Percentiles rank a stretch among this genome's conserved stretches.
phyloP scores from a whole-genome alignment of 1,140 invertebrate genomes.

The Teleogryllus occipitalis region DNA sequence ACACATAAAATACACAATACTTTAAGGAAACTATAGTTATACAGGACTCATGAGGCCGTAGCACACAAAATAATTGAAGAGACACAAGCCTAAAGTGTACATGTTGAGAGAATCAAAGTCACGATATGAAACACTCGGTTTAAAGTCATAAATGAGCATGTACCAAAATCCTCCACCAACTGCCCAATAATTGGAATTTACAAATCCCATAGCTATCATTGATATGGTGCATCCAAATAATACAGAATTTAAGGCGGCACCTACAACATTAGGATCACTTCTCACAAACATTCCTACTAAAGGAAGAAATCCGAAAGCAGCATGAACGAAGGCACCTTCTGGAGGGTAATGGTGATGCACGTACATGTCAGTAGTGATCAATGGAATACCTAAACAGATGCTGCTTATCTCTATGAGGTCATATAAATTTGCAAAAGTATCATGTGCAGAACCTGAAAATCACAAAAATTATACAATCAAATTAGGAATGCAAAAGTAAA shows the following conservation, averaged over 20 bases:
- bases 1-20: no score
- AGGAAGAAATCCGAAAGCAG: constrained; percentile 4
- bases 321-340: not conserved
- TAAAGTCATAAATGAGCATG: not conserved
- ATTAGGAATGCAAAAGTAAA: not conserved
- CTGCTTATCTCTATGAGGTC: not conserved
- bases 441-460: not conserved
- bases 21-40: no score
- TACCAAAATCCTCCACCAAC: not conserved
- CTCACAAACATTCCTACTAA: not conserved
- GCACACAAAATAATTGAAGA: not conserved
- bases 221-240: not conserved
- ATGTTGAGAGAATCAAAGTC: not conserved
- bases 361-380: not conserved
- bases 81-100: not conserved
- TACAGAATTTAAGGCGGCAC: not conserved
- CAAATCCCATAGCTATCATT: not conserved
- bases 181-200: not conserved
- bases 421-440: not conserved
- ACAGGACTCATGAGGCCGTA: no score
- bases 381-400: constrained; percentile 1
- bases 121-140: not conserved
- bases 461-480: not conserved
- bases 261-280: not conserved
- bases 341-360: not conserved